phyloP scores from a whole-genome alignment of 1,140 invertebrate genomes.

The Triops longicaudatus region DNA sequence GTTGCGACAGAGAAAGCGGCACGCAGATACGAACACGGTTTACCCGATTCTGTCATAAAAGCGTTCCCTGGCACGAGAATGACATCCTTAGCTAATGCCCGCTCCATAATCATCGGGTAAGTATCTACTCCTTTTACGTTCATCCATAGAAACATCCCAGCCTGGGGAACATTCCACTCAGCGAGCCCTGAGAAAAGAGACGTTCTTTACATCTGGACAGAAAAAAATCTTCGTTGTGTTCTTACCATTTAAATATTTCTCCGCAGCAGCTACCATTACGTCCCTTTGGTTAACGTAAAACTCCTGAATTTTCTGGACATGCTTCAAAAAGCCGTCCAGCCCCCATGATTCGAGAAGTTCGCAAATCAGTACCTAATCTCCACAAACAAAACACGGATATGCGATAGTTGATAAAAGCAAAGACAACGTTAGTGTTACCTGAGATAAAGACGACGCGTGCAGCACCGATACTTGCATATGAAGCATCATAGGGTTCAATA shows the following conservation, averaged over 20 bases:
- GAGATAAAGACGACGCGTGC: constrained; percentile 61
- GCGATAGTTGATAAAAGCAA: not conserved
- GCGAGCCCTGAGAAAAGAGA: constrained; percentile 44
- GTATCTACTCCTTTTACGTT: constrained; percentile 59
- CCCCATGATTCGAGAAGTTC: constrained; percentile 55
- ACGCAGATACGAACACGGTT: constrained; percentile 54
- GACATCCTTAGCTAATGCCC: constrained; percentile 48
- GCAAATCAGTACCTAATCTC: constrained; percentile 50
- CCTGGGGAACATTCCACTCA: constrained; percentile 55
- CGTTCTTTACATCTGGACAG: not conserved
- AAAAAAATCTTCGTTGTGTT: not conserved
- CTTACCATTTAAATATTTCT: constrained; percentile 51
- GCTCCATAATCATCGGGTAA: constrained; percentile 58
- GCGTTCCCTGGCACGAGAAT: constrained; percentile 60
- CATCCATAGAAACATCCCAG: constrained; percentile 72
- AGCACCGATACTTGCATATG: constrained; percentile 63
- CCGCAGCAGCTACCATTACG: constrained; percentile 49
- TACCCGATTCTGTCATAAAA: constrained; percentile 50
- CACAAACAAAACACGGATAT: not conserved
- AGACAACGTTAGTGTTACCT: constrained; percentile 44
- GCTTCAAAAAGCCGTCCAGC: constrained; percentile 49
- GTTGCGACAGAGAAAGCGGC: constrained; percentile 57
- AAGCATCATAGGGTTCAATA: constrained; percentile 53
- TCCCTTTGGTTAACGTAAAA: constrained; percentile 60
- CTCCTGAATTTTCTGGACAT: constrained; percentile 49